Percentiles rank a stretch among this genome's conserved stretches.
These are phyloP conservation scores for Variabilichromis moorii DNA, from an alignment of 2,113 vertebrate genomes.

Conservation along the genomic window DNA sequence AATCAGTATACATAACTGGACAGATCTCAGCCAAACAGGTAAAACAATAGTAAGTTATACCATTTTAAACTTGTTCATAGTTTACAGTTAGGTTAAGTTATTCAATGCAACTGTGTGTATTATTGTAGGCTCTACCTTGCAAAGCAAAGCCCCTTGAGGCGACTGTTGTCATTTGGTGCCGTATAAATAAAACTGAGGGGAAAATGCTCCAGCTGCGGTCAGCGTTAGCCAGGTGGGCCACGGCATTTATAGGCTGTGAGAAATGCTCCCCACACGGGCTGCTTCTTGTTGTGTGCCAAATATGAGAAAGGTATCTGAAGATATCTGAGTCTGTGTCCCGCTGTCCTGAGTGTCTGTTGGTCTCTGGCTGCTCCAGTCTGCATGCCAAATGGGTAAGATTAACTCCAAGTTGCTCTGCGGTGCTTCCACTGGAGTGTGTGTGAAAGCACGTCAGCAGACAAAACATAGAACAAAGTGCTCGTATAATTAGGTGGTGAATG, in stretches of 20 bases:
- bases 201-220: neutral
- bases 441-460: neutral
- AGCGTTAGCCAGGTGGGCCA: neutral
- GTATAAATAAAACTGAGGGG: neutral
- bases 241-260: neutral
- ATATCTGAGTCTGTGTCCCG: neutral
- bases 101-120: neutral
- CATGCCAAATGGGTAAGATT: neutral
- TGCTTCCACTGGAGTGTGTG: neutral
- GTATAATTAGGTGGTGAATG: neutral
- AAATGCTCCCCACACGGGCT: neutral
- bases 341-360: neutral
- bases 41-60: fast-evolving
- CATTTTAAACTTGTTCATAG: neutral
- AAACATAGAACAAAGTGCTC: neutral
- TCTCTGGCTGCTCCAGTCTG: neutral
- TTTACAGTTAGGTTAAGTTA: neutral
- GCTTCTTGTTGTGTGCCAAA: neutral
- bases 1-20: neutral
- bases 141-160: neutral
- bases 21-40: neutral
- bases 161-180: neutral
- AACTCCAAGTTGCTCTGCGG: neutral
- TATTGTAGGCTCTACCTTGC: neutral
- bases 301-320: neutral